Evolutionary conservation across 2,113 vertebrate genomes (phyloP).

Genomic region (Lepidothrix coronata): DNA sequence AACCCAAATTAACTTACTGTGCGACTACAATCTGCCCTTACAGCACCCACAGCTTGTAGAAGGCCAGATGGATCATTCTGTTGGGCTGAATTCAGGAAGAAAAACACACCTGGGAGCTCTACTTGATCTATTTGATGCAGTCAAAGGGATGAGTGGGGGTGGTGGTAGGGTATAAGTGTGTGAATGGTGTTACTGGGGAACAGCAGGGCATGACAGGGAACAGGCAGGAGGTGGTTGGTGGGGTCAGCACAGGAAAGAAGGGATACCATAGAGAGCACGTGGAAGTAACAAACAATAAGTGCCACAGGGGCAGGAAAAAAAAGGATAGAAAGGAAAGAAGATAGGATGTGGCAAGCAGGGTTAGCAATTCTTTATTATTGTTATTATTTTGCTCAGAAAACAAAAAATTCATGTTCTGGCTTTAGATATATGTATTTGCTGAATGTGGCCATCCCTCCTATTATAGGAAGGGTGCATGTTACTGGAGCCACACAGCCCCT

Average conservation of each 20-base stretch:
- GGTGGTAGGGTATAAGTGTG: neutral
- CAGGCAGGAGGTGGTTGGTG: neutral
- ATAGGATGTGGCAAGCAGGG: neutral
- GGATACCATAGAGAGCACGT: neutral
- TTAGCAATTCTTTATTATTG: neutral
- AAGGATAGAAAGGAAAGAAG: neutral
- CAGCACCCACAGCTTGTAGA: neutral
- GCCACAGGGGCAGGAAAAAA: neutral
- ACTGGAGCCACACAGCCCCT: neutral
- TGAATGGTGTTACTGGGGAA: neutral
- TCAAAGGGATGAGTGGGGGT: neutral
- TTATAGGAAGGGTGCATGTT: rapidly evolving
- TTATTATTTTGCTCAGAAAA: neutral
- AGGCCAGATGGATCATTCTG: neutral
- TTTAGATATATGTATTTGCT: neutral
- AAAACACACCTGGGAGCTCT: neutral
- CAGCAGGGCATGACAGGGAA: neutral
- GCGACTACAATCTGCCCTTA: no score
- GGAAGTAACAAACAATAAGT: neutral
- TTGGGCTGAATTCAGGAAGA: neutral
- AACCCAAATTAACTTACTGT: neutral
- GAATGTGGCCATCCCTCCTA: neutral
- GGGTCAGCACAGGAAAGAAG: neutral
- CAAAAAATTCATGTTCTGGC: neutral
- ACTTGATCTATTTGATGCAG: neutral